phyloP scores from a whole-genome alignment of 2,797 vertebrate species.

The Gambusia yucatana region DNA sequence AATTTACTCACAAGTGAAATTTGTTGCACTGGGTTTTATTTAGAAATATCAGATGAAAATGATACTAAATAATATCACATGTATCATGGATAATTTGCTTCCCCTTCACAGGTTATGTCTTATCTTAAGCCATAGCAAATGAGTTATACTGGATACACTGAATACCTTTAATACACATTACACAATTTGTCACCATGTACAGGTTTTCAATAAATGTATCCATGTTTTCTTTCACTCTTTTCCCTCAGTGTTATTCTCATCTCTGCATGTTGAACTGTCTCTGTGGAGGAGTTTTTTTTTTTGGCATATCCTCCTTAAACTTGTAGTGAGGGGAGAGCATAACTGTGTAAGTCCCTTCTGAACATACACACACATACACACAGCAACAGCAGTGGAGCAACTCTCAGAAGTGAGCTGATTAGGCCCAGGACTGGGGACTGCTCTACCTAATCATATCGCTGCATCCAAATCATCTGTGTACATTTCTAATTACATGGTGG shows the following conservation, averaged over 20 bases:
- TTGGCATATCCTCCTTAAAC: constrained; percentile 15
- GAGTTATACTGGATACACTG: background rate
- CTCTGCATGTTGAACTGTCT: constrained; percentile 30
- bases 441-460: constrained; percentile 84
- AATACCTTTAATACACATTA: background rate
- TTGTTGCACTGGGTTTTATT: background rate
- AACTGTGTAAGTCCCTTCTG: constrained; percentile 34
- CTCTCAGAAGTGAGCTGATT: constrained; percentile 86
- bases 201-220: background rate
- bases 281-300: constrained; percentile 10
- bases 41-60: background rate
- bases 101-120: background rate
- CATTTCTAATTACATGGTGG: constrained; percentile 86
- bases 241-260: constrained; percentile 1
- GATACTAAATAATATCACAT: background rate
- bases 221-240: background rate
- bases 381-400: constrained; percentile 64
- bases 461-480: constrained; percentile 88
- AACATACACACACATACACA: constrained; percentile 39
- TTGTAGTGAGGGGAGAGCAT: constrained; percentile 31
- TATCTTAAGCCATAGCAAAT: background rate
- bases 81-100: background rate
- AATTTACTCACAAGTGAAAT: background rate
- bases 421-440: constrained; percentile 81
- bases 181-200: background rate